Percentiles rank a stretch among this genome's conserved stretches.
Evolutionary conservation across 2,888 invertebrate species (phyloP).

Genomic region (Aphidius colemani): DNA sequence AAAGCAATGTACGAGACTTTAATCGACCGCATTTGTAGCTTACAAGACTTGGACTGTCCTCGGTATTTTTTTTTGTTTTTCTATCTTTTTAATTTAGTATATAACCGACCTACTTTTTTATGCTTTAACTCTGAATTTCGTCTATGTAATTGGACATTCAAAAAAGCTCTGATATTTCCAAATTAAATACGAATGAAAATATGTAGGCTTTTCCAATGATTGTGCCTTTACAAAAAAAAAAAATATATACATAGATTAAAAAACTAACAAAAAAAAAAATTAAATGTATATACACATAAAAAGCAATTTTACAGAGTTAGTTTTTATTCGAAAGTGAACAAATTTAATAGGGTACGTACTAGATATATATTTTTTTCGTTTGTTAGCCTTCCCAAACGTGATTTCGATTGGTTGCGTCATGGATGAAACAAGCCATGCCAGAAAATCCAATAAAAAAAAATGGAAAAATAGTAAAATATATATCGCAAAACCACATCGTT

Average conservation of each 20-base stretch:
- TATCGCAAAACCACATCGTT: slow-evolving; percentile 31
- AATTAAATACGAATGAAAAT: slow-evolving; percentile 1
- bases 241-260: too few species aligned
- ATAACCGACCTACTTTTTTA: slow-evolving; percentile 19
- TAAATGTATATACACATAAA: too few species aligned
- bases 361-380: not conserved
- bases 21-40: slow-evolving; percentile 47
- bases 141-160: not conserved
- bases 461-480: slow-evolving; percentile 8
- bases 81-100: slow-evolving; percentile 21
- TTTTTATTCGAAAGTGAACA: slow-evolving; percentile 27
- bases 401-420: slow-evolving; percentile 3
- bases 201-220: too few species aligned
- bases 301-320: not conserved
- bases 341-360: too few species aligned
- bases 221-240: too few species aligned
- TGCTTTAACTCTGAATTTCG: slow-evolving; percentile 2
- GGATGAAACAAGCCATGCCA: slow-evolving; percentile 15
- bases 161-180: slow-evolving; percentile 24
- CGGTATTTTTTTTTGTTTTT: not conserved
- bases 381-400: slow-evolving; percentile 12
- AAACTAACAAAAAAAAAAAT: too few species aligned
- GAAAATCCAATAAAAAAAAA: slow-evolving; percentile 35
- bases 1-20: slow-evolving; percentile 54
- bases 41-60: not conserved